These are phyloP conservation scores for Aphis gossypii DNA, from an alignment of 1,140 invertebrate species.

Conservation along the genomic window DNA sequence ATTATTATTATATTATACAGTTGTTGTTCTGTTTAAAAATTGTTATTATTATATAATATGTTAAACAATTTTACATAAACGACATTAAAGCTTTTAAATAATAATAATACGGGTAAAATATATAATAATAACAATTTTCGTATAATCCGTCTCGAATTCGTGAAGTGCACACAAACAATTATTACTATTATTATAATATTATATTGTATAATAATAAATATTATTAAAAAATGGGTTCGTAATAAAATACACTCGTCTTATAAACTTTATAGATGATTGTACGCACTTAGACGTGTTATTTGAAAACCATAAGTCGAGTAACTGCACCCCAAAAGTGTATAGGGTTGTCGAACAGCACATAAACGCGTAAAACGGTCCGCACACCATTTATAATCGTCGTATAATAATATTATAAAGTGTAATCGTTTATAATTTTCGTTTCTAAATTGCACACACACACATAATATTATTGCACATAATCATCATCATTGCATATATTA, in stretches of 20 bases:
- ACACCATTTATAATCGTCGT: background rate
- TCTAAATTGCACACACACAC: background rate
- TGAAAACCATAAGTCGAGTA: background rate
- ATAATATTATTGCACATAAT: background rate
- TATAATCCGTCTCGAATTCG: background rate
- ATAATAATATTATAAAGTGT: background rate
- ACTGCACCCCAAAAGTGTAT: background rate
- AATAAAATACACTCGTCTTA: background rate
- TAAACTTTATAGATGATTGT: background rate
- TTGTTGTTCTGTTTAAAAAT: constrained; percentile 33
- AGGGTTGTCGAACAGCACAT: background rate
- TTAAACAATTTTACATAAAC: constrained; percentile 35
- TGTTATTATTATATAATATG: constrained; percentile 39
- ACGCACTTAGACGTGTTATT: background rate
- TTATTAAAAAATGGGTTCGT: constrained; percentile 3
- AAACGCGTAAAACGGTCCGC: background rate
- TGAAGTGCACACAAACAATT: background rate
- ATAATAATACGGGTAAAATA: background rate
- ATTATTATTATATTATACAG: constrained; percentile 33
- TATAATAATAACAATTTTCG: constrained; percentile 22
- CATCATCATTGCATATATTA: background rate
- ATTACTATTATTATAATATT: background rate
- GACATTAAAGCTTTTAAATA: background rate
- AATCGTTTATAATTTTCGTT: constrained; percentile 6
- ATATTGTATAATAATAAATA: constrained; percentile 6